phyloP scores from a whole-genome alignment of 2,888 invertebrate species.

The Cephus rjabovi region DNA sequence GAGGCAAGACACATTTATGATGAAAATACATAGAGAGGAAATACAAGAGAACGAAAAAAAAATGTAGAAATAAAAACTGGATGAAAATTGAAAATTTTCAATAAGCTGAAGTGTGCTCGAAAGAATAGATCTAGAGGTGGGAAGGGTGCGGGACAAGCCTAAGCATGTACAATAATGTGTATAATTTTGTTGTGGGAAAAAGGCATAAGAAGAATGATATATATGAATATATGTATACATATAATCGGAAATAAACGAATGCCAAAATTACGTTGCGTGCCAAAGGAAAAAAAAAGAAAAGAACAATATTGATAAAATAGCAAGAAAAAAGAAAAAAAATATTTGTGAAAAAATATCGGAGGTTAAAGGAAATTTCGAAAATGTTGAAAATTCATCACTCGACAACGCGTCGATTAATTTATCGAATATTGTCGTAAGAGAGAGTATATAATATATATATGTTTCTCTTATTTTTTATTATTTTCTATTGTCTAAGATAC shows the following conservation, averaged over 20 bases:
- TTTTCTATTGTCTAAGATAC: neutral
- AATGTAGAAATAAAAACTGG: neutral
- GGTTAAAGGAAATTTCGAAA: neutral
- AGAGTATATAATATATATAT: neutral
- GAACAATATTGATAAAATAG: slow-evolving; percentile 13
- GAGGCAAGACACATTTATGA: neutral
- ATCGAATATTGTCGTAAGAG: neutral
- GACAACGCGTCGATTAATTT: neutral
- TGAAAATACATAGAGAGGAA: neutral
- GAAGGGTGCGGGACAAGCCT: neutral
- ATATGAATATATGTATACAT: slow-evolving; percentile 17
- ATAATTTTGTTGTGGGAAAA: neutral
- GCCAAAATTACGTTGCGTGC: neutral
- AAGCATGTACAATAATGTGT: neutral
- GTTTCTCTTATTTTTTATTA: neutral
- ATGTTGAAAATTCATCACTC: neutral
- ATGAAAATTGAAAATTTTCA: neutral
- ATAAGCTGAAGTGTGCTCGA: neutral
- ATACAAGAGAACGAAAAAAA: neutral
- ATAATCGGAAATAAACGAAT: slow-evolving; percentile 18
- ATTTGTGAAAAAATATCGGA: too few relatives aligned
- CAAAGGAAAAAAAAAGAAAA: slow-evolving; percentile 10
- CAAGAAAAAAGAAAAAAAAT: neutral
- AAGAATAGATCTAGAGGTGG: neutral
- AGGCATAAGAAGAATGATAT: slow-evolving; percentile 11